Evolutionary conservation across 2,113 vertebrate genomes (phyloP).

Genomic region (Morone chrysops): DNA sequence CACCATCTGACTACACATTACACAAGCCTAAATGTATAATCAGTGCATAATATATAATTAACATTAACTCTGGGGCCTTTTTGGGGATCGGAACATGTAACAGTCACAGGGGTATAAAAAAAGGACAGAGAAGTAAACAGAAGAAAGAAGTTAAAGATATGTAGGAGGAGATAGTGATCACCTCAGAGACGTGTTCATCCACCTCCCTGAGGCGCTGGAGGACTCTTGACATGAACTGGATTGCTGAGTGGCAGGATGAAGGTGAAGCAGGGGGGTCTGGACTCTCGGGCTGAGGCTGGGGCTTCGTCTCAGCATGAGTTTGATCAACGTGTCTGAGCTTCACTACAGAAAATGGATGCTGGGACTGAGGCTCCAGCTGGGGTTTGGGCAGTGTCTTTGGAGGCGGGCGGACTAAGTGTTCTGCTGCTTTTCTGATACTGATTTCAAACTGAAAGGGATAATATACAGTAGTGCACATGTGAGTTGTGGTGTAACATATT

Average conservation of each 20-base stretch:
- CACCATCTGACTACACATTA: conserved; percentile 61
- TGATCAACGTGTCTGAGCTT: conserved; percentile 75
- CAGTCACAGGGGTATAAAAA: conserved; percentile 21
- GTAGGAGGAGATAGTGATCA: conserved; percentile 83
- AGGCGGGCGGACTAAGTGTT: conserved; percentile 75
- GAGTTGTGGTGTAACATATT: conserved; percentile 32
- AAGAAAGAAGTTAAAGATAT: conserved; percentile 18
- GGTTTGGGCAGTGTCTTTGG: conserved; percentile 76
- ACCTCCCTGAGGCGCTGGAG: conserved; percentile 93
- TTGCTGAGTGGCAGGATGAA: conserved; percentile 85
- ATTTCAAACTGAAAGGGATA: conserved; percentile 87
- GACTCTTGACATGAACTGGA: conserved; percentile 89
- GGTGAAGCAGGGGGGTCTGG: conserved; percentile 67
- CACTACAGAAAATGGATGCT: conserved; percentile 78
- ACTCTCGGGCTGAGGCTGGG: conserved; percentile 45
- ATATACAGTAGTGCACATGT: conserved; percentile 73
- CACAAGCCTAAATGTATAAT: conserved; percentile 60
- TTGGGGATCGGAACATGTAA: conserved; percentile 22
- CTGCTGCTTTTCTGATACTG: conserved; percentile 83
- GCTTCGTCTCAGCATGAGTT: conserved; percentile 40
- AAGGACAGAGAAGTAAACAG: conserved; percentile 28
- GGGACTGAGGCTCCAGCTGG: conserved; percentile 77
- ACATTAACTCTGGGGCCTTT: conserved; percentile 37
- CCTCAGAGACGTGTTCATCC: conserved; percentile 94
- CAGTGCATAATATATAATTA: conserved; percentile 60